A percentile compares a stretch with the other conserved stretches of the same genome.
Evolutionary conservation across 1,140 invertebrate genomes (phyloP).

Genomic region (Caenorhabditis tropicalis): DNA sequence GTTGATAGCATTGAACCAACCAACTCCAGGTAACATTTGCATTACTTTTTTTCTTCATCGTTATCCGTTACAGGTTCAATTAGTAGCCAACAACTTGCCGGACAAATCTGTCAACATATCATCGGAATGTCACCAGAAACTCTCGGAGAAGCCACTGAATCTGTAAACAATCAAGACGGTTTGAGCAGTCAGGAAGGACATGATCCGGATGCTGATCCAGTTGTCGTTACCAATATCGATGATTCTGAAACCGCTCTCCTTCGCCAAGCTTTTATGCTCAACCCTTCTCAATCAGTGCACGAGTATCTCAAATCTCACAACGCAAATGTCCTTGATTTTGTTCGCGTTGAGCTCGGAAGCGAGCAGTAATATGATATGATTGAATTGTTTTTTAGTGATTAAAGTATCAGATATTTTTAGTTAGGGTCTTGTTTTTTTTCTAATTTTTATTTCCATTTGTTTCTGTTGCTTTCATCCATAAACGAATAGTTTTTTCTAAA

Average conservation of each 20-base stretch:
- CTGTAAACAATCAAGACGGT: background rate
- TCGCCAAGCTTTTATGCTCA: slow-evolving; percentile 69
- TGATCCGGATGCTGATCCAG: slow-evolving; percentile 16
- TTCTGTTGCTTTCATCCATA: too few relatives aligned
- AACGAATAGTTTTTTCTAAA: too few relatives aligned
- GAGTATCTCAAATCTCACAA: slow-evolving; percentile 66
- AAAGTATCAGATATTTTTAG: background rate
- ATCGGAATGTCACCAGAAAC: slow-evolving; percentile 67
- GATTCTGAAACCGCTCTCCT: slow-evolving; percentile 67
- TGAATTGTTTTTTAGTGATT: background rate
- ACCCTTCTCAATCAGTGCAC: slow-evolving; percentile 65
- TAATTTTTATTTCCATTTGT: background rate
- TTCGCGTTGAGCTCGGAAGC: slow-evolving; percentile 63
- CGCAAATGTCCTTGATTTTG: slow-evolving; percentile 64
- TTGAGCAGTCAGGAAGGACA: slow-evolving; percentile 9
- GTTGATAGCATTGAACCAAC: slow-evolving; percentile 58
- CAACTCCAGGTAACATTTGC: slow-evolving; percentile 46
- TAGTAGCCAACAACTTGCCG: slow-evolving; percentile 53
- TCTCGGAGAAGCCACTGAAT: slow-evolving; percentile 56
- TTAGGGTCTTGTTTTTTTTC: background rate
- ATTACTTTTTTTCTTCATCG: too few relatives aligned
- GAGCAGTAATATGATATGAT: background rate
- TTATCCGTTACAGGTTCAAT: background rate
- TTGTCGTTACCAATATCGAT: slow-evolving; percentile 59
- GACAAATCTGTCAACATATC: slow-evolving; percentile 70